phyloP scores from a whole-genome alignment of 1,140 invertebrate genomes.

The Drosophila bocqueti region DNA sequence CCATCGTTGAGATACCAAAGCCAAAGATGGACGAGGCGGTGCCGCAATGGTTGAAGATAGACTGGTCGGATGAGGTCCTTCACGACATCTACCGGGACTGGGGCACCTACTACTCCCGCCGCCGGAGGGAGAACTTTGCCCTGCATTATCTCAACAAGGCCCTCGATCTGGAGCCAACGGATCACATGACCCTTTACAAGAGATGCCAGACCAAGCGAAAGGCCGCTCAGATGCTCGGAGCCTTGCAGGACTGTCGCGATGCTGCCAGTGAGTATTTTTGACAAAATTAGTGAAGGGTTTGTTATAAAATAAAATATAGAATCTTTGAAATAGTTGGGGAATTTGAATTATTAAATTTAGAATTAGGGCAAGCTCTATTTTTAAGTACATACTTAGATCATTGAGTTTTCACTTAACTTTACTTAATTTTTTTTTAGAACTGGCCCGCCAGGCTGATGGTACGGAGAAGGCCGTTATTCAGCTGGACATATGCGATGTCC shows the following conservation, averaged over 20 bases:
- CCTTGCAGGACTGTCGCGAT: constrained; percentile 52
- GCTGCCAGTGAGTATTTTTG: constrained; percentile 53
- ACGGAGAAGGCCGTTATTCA: constrained; percentile 50
- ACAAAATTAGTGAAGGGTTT: neutral
- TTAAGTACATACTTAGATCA: neutral
- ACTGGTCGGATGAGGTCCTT: constrained; percentile 61
- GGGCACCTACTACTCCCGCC: constrained; percentile 72
- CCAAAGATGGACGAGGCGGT: constrained; percentile 10
- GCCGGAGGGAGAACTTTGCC: constrained; percentile 66
- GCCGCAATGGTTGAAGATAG: constrained; percentile 60
- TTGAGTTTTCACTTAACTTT: neutral
- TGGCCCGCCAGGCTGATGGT: constrained; percentile 25
- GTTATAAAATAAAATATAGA: neutral
- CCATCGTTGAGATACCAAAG: constrained; percentile 53
- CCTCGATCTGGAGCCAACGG: constrained; percentile 46
- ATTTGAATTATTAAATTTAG: too few relatives aligned
- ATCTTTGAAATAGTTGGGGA: too few relatives aligned
- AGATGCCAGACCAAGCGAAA: constrained; percentile 71
- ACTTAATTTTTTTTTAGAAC: constrained; percentile 9
- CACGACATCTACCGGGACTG: constrained; percentile 73
- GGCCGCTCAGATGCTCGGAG: constrained; percentile 63
- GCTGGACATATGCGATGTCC: constrained; percentile 71
- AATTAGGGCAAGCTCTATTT: too few relatives aligned
- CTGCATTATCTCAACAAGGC: constrained; percentile 71
- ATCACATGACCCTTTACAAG: constrained; percentile 67